These are phyloP conservation scores for Ceratoteleas bidentatus DNA, from an alignment of 1,140 invertebrate genomes.

Conservation along the genomic window DNA sequence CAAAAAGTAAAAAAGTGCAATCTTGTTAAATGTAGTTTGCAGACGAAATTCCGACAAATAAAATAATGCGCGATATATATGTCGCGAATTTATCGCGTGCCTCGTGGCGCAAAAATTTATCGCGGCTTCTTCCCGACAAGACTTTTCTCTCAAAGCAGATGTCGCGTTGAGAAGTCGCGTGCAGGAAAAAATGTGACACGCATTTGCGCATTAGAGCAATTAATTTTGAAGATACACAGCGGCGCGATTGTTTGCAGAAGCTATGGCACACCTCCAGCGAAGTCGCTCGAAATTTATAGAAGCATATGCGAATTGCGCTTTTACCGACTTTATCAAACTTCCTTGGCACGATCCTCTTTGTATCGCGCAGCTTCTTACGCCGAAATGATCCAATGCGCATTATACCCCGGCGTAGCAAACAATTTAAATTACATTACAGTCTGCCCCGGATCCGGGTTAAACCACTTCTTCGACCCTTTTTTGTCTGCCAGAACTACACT, in stretches of 20 bases:
- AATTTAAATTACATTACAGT: constrained; percentile 33
- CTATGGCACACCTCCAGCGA: constrained; percentile 43
- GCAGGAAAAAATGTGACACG: too few relatives aligned
- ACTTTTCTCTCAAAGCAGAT: too few relatives aligned
- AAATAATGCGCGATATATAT: too few relatives aligned
- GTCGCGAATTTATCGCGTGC: too few relatives aligned
- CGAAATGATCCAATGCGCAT: constrained; percentile 29
- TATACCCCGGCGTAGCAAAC: constrained; percentile 27
- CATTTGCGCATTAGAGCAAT: constrained; percentile 35
- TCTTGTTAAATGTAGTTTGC: too few relatives aligned
- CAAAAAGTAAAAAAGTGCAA: too few relatives aligned
- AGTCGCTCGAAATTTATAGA: constrained; percentile 38
- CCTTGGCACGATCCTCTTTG: constrained; percentile 37
- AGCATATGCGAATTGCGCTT: constrained; percentile 34
- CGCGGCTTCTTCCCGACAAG: too few relatives aligned
- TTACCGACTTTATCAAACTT: constrained; percentile 51
- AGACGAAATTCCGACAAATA: too few relatives aligned
- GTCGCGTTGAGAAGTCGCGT: too few relatives aligned
- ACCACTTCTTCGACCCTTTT: constrained; percentile 15
- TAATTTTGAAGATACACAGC: constrained; percentile 25
- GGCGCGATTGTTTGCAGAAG: constrained; percentile 28
- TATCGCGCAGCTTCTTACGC: constrained; percentile 22
- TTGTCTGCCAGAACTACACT: too few relatives aligned
- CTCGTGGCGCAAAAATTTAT: too few relatives aligned
- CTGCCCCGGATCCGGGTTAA: constrained; percentile 31